Percentiles rank a stretch among this genome's conserved stretches.
These are phyloP conservation scores for Peromyscus attwateri DNA, from an alignment of 2,797 vertebrate species.

Conservation along the genomic window DNA sequence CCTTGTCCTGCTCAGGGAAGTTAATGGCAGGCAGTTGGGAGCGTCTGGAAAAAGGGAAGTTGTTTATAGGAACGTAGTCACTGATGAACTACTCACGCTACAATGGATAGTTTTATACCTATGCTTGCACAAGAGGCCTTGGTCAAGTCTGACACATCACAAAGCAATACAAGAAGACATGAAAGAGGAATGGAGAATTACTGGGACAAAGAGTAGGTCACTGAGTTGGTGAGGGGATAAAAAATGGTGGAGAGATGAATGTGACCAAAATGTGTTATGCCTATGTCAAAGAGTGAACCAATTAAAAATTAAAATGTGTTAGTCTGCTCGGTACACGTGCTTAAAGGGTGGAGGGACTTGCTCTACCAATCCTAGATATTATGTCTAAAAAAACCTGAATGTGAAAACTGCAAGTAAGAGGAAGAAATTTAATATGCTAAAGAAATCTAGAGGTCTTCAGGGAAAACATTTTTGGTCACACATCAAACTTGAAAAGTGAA, in stretches of 20 bases:
- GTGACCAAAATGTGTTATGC: background rate
- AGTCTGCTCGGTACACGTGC: background rate
- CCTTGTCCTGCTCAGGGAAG: background rate
- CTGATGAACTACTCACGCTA: background rate
- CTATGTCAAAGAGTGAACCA: background rate
- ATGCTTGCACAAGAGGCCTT: background rate
- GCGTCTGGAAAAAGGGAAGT: background rate
- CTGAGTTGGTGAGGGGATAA: background rate
- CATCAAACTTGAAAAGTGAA: slow-evolving; percentile 38
- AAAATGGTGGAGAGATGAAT: background rate
- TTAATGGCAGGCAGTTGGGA: background rate
- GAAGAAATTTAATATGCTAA: slow-evolving; percentile 33
- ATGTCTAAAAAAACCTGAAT: background rate
- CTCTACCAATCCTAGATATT: background rate
- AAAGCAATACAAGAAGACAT: background rate
- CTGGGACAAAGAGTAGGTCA: no score
- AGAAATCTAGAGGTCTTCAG: background rate
- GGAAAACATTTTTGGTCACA: background rate
- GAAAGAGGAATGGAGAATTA: no score
- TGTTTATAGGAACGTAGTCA: background rate
- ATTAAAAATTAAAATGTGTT: background rate
- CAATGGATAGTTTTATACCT: background rate
- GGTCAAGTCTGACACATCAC: background rate
- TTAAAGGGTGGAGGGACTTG: background rate
- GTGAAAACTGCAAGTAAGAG: background rate